phyloP scores from a whole-genome alignment of 2,113 vertebrate species.

The Pelobates fuscus region DNA sequence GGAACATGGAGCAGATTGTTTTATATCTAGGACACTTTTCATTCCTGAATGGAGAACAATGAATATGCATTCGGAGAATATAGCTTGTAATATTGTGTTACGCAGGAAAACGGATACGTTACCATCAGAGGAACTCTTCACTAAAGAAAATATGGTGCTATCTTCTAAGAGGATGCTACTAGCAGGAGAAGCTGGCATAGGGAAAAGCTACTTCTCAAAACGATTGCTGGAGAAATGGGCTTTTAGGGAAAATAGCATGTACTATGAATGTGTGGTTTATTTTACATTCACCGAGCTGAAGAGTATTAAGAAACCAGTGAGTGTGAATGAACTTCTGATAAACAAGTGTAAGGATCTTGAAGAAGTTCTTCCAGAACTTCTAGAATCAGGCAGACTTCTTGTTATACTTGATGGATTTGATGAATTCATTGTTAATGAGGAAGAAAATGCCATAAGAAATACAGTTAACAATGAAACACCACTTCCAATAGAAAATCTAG shows the following conservation, averaged over 20 bases:
- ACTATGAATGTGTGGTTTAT: background rate
- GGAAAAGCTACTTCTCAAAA: slow-evolving; percentile 16
- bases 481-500: background rate
- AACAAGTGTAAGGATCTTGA: background rate
- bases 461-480: background rate
- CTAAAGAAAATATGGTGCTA: background rate
- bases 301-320: background rate
- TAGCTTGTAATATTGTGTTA: background rate
- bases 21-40: background rate
- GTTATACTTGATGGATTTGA: slow-evolving; percentile 18
- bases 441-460: background rate
- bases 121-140: background rate
- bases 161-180: slow-evolving; percentile 16
- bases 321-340: background rate
- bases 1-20: background rate
- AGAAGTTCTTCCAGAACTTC: background rate
- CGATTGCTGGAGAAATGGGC: slow-evolving; percentile 31
- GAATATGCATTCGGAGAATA: background rate
- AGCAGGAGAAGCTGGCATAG: slow-evolving; percentile 12
- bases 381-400: background rate
- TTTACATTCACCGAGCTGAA: slow-evolving; percentile 10
- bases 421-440: slow-evolving; percentile 1
- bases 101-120: background rate
- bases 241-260: background rate
- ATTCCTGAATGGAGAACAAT: slow-evolving; percentile 5